These are phyloP conservation scores for Drosophila lini DNA, from an alignment of 1,140 invertebrate species.

Conservation along the genomic window DNA sequence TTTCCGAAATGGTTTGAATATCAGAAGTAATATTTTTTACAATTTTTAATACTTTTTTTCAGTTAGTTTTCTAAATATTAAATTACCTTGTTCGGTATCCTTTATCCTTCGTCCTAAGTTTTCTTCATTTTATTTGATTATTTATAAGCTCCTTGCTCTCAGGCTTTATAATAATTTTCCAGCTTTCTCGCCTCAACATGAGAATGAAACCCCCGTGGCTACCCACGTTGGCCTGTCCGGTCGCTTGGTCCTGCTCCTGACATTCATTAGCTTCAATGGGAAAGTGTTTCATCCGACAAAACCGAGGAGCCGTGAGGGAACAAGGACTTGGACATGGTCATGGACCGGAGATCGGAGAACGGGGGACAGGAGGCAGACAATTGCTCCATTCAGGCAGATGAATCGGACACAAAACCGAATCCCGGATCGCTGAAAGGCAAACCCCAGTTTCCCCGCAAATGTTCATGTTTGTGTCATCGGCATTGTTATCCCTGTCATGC, in stretches of 20 bases:
- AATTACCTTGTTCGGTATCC: not conserved
- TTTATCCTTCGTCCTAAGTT: not conserved
- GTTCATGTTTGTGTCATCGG: conserved; percentile 62
- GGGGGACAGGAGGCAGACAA: conserved; percentile 43
- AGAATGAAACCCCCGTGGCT: conserved; percentile 12
- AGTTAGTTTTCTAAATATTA: not conserved
- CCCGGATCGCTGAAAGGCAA: conserved; percentile 36
- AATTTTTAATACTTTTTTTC: not conserved
- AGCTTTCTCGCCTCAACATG: not conserved
- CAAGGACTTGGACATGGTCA: conserved; percentile 7
- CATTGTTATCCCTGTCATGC: conserved; percentile 68
- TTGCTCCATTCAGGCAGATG: conserved; percentile 52
- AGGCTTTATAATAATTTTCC: conserved; percentile 2
- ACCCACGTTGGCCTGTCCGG: conserved; percentile 30
- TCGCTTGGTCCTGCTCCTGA: conserved; percentile 43
- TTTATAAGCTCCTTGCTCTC: not conserved
- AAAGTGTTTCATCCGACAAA: conserved; percentile 61
- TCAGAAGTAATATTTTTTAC: too few relatives aligned
- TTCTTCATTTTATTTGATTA: not conserved
- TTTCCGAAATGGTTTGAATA: too few relatives aligned
- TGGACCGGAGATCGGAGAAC: not conserved
- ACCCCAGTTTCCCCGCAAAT: conserved; percentile 20
- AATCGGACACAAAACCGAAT: conserved; percentile 36
- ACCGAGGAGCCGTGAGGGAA: conserved; percentile 6
- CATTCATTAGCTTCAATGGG: conserved; percentile 61